A percentile compares a stretch with the other conserved stretches of the same genome.
Evolutionary conservation across 2,113 vertebrate species (phyloP).

Genomic region (Phycodurus eques): DNA sequence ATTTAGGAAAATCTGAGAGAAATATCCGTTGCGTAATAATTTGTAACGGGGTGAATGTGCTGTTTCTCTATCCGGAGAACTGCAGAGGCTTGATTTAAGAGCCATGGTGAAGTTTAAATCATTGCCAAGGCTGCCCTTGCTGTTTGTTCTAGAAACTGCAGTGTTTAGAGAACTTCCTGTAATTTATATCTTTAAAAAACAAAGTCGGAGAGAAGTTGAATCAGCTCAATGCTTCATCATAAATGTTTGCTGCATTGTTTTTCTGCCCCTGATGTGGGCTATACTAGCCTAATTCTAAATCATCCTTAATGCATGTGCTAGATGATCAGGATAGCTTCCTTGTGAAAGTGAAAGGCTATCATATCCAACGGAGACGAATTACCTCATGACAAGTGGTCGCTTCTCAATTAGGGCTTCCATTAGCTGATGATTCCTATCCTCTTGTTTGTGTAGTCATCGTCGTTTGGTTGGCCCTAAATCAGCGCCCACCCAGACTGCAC

Average conservation of each 20-base stretch:
- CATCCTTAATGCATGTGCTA: constrained; percentile 88
- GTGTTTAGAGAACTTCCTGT: constrained; percentile 10
- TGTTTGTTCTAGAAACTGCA: constrained; percentile 17
- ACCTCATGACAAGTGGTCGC: constrained; percentile 85
- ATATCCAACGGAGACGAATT: constrained; percentile 79
- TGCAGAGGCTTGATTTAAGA: not conserved
- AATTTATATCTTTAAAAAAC: constrained; percentile 17
- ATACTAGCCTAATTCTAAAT: constrained; percentile 92
- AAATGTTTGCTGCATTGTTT: constrained; percentile 49
- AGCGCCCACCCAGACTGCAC: constrained; percentile 77
- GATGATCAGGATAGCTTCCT: constrained; percentile 79
- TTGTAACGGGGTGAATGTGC: not conserved
- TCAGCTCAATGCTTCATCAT: constrained; percentile 37
- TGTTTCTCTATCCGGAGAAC: not conserved
- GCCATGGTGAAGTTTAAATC: constrained; percentile 4
- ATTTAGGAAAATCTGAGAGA: too few relatives aligned
- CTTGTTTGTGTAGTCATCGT: constrained; percentile 86
- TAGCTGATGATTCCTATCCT: constrained; percentile 89
- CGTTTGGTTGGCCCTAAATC: constrained; percentile 89
- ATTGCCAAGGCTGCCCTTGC: constrained; percentile 9
- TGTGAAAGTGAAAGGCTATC: constrained; percentile 56
- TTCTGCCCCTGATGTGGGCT: constrained; percentile 50
- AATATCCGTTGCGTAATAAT: too few relatives aligned
- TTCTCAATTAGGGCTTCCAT: constrained; percentile 92
- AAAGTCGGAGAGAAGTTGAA: constrained; percentile 24